Evolutionary conservation across 1,140 invertebrate genomes (phyloP).

Genomic region (Sitobion miscanthi): DNA sequence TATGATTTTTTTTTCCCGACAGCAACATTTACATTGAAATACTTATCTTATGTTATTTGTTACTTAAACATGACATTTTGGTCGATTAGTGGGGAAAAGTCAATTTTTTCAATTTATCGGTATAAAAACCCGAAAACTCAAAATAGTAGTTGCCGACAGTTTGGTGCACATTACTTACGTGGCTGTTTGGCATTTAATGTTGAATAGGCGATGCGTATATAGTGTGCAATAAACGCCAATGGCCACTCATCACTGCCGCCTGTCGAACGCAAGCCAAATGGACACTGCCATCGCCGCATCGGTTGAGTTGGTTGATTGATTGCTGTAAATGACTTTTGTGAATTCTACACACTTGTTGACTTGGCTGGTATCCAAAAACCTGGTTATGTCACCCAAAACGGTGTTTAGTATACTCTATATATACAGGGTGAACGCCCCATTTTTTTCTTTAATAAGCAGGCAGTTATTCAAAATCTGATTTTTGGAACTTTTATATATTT

Average conservation of each 20-base stretch:
- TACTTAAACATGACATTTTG: not conserved
- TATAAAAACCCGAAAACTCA: not conserved
- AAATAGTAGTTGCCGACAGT: not conserved
- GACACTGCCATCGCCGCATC: not conserved
- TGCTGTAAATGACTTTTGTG: not conserved
- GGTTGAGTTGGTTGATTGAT: constrained; percentile 21
- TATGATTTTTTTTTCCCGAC: not conserved
- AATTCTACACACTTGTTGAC: not conserved
- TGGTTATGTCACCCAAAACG: not conserved
- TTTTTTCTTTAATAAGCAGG: not conserved
- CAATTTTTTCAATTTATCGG: not conserved
- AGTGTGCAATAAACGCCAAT: not conserved
- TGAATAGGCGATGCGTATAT: not conserved
- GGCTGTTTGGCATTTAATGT: not conserved
- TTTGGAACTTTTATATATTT: not conserved
- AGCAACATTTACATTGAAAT: not conserved
- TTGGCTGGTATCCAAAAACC: not conserved
- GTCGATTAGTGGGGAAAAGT: not conserved
- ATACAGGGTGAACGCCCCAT: not conserved
- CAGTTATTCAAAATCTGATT: not conserved
- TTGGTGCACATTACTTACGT: not conserved
- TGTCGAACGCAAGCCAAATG: constrained; percentile 30
- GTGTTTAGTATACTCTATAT: not conserved
- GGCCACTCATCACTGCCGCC: not conserved
- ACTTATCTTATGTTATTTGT: not conserved